These are phyloP conservation scores for Epinotia nisella DNA, from an alignment of 2,888 invertebrate species.

Conservation along the genomic window DNA sequence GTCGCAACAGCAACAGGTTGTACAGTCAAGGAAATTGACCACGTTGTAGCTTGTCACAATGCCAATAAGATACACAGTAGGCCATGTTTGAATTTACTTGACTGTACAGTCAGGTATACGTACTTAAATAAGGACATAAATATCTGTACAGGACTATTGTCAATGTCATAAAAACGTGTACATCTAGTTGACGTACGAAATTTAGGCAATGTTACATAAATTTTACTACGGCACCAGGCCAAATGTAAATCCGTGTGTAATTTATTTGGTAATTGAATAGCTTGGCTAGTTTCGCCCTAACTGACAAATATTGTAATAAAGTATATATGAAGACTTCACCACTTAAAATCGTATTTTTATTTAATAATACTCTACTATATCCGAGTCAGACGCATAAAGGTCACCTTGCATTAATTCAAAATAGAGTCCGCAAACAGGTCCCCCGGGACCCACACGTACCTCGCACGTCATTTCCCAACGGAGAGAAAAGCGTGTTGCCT, in stretches of 20 bases:
- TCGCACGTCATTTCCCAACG: neutral
- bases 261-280: neutral
- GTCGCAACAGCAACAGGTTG: neutral
- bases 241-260: neutral
- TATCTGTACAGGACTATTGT: too few relatives aligned
- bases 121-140: too few relatives aligned
- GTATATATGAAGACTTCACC: conserved; percentile 4
- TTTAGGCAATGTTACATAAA: neutral
- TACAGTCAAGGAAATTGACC: neutral
- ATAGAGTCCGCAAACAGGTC: neutral
- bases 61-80: neutral
- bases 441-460: too few relatives aligned
- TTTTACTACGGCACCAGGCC: neutral
- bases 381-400: neutral
- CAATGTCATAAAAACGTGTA: too few relatives aligned
- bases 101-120: too few relatives aligned
- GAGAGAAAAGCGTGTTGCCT: neutral
- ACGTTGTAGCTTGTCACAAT: neutral
- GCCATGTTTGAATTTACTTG: neutral
- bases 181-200: too few relatives aligned
- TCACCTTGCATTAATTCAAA: conserved; percentile 27
- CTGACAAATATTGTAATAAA: conserved; percentile 2
- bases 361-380: conserved; percentile 9
- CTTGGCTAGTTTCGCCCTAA: neutral
- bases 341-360: conserved; percentile 2